phyloP scores from a whole-genome alignment of 1,140 invertebrate species.

The Helicoverpa armigera region DNA sequence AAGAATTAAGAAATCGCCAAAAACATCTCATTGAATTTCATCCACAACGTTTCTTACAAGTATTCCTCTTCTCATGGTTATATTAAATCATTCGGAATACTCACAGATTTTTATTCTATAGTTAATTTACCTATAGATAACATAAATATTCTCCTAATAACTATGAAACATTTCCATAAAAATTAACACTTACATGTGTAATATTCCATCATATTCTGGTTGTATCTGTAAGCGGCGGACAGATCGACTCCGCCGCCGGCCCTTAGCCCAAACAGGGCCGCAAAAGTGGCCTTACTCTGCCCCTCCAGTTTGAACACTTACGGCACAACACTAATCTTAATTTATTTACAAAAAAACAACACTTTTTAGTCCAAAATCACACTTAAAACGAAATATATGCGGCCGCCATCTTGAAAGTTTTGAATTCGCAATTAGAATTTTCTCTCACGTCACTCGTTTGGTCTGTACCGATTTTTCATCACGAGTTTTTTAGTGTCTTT shows the following conservation, averaged over 20 bases:
- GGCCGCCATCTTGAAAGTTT: slow-evolving; percentile 52
- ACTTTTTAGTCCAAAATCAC: slow-evolving; percentile 37
- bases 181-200: slow-evolving; percentile 96
- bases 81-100: no score
- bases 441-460: not conserved
- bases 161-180: no score
- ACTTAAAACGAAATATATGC: slow-evolving; percentile 46
- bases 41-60: no score
- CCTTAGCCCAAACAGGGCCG: slow-evolving; percentile 85
- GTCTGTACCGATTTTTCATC: slow-evolving; percentile 8
- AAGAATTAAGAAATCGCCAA: no score
- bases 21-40: no score
- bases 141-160: no score
- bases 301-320: slow-evolving; percentile 83
- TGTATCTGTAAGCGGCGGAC: slow-evolving; percentile 97
- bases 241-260: slow-evolving; percentile 91
- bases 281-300: slow-evolving; percentile 84
- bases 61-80: no score
- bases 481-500: not conserved
- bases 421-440: slow-evolving; percentile 43
- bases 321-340: slow-evolving; percentile 57
- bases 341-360: slow-evolving; percentile 46
- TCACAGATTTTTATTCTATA: no score
- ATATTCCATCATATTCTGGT: slow-evolving; percentile 99
- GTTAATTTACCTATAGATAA: no score